Conservation (phyloP, 2,113 vertebrate species). For the Phalacrocorax pelagicus region DNA sequence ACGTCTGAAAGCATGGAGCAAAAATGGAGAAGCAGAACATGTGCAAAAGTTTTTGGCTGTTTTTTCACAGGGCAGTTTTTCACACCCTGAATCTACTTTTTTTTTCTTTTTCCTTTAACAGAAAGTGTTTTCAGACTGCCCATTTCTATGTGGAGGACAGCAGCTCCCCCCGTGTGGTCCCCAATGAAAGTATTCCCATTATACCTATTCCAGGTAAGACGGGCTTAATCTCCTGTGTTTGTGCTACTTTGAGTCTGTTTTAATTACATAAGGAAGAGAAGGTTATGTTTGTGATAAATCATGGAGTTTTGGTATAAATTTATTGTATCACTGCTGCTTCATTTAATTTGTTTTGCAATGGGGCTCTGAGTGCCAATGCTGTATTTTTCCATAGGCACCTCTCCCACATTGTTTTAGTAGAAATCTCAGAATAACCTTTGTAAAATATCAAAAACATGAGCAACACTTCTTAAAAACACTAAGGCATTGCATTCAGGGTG, state of each 20-base stretch:
- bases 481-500: background rate
- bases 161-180: slow-evolving; percentile 93
- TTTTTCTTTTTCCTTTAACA: slow-evolving; percentile 65
- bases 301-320: background rate
- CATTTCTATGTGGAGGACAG: slow-evolving; percentile 99
- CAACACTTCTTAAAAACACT: background rate
- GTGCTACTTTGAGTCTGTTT: background rate
- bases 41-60: background rate
- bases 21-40: background rate
- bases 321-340: background rate
- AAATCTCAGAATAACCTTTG: slow-evolving; percentile 47
- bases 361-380: background rate
- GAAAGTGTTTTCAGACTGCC: slow-evolving; percentile 98
- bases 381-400: slow-evolving; percentile 12
- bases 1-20: background rate
- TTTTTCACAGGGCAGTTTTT: background rate
- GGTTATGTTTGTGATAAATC: background rate
- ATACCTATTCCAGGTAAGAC: slow-evolving; percentile 94
- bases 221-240: background rate
- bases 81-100: background rate
- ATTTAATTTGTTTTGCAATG: background rate
- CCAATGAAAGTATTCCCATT: slow-evolving; percentile 94
- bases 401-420: background rate
- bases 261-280: background rate
- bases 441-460: slow-evolving; percentile 42